These are phyloP conservation scores for Cassiopea andromeda DNA, from an alignment of 30 jellyfish, hydroid and myxozoan genomes.

Conservation along the genomic window DNA sequence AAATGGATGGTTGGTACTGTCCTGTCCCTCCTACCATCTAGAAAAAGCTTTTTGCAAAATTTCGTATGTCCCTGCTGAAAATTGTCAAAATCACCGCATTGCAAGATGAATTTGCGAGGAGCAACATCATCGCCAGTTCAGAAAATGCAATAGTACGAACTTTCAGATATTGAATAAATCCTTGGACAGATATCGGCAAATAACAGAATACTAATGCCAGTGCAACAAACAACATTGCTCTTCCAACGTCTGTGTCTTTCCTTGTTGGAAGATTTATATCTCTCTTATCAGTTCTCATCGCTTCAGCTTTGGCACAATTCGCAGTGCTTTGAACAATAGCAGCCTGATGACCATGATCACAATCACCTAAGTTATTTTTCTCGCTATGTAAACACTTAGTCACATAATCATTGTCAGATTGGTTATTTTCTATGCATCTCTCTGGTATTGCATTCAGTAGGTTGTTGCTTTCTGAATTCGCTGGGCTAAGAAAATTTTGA, in stretches of 20 bases:
- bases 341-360: no score
- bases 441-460: no score
- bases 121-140: neutral
- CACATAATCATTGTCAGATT: no score
- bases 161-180: neutral
- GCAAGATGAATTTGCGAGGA: constrained; percentile 14
- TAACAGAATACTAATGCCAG: constrained; percentile 7
- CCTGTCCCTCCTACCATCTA: no score
- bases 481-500: no score
- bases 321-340: no score
- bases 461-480: no score
- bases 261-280: neutral
- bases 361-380: no score
- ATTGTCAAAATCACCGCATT: constrained; percentile 16
- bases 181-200: neutral
- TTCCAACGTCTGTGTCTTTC: constrained; percentile 6
- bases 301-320: no score
- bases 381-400: no score
- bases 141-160: neutral
- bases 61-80: neutral
- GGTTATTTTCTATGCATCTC: no score
- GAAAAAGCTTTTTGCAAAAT: neutral
- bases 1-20: no score
- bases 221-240: constrained; percentile 13
- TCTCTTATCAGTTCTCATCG: neutral